Base-by-base conservation (phyloP, 2,888 invertebrate genomes). In the Mythimna loreyi region DNA sequence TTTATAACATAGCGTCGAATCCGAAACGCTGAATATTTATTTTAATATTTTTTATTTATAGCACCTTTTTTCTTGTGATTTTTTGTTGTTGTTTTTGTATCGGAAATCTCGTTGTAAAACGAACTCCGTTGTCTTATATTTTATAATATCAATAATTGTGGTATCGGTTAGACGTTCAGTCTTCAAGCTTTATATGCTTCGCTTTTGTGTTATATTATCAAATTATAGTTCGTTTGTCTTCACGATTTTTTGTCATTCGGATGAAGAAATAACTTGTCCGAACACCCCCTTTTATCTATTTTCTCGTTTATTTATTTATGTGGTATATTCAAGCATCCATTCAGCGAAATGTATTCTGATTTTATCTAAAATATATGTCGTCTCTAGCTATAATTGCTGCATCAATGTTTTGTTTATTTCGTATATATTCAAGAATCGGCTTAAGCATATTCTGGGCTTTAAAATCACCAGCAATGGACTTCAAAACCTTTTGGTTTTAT, bases 131-230 rank as follows among this genome's bases (percentile, higher is more conserved):
- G 65, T 82, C 67, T 50, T 78, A 49, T 75, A 64, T 73, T 57
- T 67, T 72, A n/a, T n/a, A n/a, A n/a, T n/a, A 28, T 60, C 55
- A 64, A 67, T 66, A 69, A 75, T 77, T 68, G 60, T 67, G 74
- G 72, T 75, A 73, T 67, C 43, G 59, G 50, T 50, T 59, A 74
- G 70, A 75, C 74, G 66, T 40, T 4, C 30, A 11, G 40, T 84
- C 84, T 83, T 82, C 76, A 49, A 82, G 80, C 81, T 78, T 76
- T 45, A 9, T 75, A 73, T 71, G 78, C 81, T 78, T 52, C 23
- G 82, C 78, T 83, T 80, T 69, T 76, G 64, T 77, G 67, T 67
- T 67, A 59, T 55, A 40, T 8, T 62, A 73, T 49, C 9, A 21
- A 33, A 40, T 43, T 47, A 40, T 40, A 40, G 16, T 6, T 16